Conservation (phyloP, 2,888 invertebrate genomes). For the Lithosia quadra region DNA sequence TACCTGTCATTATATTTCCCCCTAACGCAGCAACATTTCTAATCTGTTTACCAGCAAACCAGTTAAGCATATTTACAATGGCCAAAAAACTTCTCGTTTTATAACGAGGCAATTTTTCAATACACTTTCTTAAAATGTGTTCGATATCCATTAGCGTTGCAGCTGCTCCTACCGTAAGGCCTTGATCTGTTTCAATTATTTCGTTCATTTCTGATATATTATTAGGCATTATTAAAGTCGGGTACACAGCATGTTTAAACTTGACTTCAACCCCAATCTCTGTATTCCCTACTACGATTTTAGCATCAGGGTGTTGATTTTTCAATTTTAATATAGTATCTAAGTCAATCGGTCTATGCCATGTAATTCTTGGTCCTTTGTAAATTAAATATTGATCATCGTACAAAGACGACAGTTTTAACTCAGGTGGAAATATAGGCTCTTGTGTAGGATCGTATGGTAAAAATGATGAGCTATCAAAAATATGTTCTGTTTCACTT, state of each 20-base stretch:
- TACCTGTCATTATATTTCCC: slow-evolving; percentile 98
- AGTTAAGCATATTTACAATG: slow-evolving; percentile 94
- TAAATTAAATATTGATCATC: slow-evolving; percentile 85
- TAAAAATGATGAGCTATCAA: slow-evolving; percentile 87
- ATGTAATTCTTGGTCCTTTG: slow-evolving; percentile 87
- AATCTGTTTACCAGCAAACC: slow-evolving; percentile 98
- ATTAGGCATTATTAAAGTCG: slow-evolving; percentile 94
- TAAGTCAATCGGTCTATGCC: slow-evolving; percentile 90
- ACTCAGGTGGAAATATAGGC: slow-evolving; percentile 94
- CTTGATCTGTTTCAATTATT: slow-evolving; percentile 85
- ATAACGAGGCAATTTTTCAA: slow-evolving; percentile 85
- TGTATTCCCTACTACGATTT: slow-evolving; percentile 93
- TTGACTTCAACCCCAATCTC: slow-evolving; percentile 95
- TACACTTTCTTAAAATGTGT: slow-evolving; percentile 87
- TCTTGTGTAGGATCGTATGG: slow-evolving; percentile 92
- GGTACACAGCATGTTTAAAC: slow-evolving; percentile 92
- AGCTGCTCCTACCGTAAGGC: slow-evolving; percentile 92
- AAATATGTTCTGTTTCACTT: slow-evolving; percentile 85
- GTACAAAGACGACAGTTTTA: slow-evolving; percentile 87
- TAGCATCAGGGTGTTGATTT: slow-evolving; percentile 88
- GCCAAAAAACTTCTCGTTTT: slow-evolving; percentile 90
- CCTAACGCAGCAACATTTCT: slow-evolving; percentile 97
- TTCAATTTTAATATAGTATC: slow-evolving; percentile 89
- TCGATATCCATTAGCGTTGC: slow-evolving; percentile 93
- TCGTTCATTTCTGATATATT: slow-evolving; percentile 92